These are phyloP conservation scores for Cephus rjabovi DNA, from an alignment of 2,888 invertebrate genomes.

Conservation along the genomic window DNA sequence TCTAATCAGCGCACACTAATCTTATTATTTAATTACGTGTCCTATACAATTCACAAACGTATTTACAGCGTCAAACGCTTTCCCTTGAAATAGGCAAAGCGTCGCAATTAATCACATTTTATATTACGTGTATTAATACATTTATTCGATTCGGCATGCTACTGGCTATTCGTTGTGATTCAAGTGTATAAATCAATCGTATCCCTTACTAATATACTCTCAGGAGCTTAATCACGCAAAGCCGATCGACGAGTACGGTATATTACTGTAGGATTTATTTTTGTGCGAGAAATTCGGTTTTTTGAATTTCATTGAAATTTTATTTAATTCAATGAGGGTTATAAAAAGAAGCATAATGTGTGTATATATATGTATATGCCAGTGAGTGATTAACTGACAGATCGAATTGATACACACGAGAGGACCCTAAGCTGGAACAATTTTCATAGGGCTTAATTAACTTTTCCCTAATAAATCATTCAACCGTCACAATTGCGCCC, in stretches of 20 bases:
- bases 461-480: constrained; percentile 22
- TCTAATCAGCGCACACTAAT: background rate
- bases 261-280: background rate
- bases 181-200: background rate
- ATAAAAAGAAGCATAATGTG: background rate
- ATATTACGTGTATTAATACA: background rate
- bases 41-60: constrained; percentile 12
- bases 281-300: constrained; percentile 2
- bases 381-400: background rate
- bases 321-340: background rate
- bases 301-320: background rate
- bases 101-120: background rate
- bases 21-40: background rate
- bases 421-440: constrained; percentile 1
- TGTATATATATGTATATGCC: background rate
- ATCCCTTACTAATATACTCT: background rate
- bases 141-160: background rate
- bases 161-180: background rate
- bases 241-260: background rate
- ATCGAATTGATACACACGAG: background rate
- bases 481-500: constrained; percentile 9
- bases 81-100: background rate
- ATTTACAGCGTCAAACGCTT: constrained; percentile 4
- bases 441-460: constrained; percentile 24
- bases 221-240: background rate